Percentiles rank a stretch among this genome's conserved stretches.
Evolutionary conservation across 2,113 vertebrate genomes (phyloP).

Genomic region (Silurus glanis): DNA sequence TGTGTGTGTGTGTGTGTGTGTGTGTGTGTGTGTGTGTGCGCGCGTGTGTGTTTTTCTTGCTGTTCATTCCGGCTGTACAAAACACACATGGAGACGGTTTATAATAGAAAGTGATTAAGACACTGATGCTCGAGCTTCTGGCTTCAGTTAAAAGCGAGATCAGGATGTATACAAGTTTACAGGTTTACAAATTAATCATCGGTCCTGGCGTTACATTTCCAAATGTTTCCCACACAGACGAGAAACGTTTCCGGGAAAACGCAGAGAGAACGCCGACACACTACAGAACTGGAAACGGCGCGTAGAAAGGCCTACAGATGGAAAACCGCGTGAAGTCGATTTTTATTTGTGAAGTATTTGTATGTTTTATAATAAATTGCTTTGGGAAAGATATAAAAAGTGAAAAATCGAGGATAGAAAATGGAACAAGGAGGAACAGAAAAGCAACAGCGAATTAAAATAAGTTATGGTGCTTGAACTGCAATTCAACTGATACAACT

Average conservation of each 20-base stretch:
- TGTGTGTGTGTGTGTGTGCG: neutral
- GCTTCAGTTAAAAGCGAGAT: constrained; percentile 9
- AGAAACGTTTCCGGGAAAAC: neutral
- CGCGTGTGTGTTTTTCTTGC: neutral
- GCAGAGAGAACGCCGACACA: neutral
- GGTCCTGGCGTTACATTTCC: constrained; percentile 20
- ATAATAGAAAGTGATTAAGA: constrained; percentile 30
- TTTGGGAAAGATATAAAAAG: neutral
- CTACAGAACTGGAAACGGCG: neutral
- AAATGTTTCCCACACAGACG: neutral
- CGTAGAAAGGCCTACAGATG: neutral
- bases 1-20: neutral
- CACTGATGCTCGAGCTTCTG: constrained; percentile 20
- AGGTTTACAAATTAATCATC: constrained; percentile 16
- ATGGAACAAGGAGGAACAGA: neutral
- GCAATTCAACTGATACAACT: neutral
- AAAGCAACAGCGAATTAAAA: neutral
- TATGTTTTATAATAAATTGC: neutral
- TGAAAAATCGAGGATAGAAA: neutral
- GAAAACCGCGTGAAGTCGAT: neutral
- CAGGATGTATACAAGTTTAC: constrained; percentile 15
- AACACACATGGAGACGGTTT: neutral
- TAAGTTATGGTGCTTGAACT: too few species aligned
- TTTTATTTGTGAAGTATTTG: neutral
- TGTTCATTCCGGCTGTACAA: constrained; percentile 24